Evolutionary conservation across 2,113 vertebrate species (phyloP).

Genomic region (Mobula birostris): DNA sequence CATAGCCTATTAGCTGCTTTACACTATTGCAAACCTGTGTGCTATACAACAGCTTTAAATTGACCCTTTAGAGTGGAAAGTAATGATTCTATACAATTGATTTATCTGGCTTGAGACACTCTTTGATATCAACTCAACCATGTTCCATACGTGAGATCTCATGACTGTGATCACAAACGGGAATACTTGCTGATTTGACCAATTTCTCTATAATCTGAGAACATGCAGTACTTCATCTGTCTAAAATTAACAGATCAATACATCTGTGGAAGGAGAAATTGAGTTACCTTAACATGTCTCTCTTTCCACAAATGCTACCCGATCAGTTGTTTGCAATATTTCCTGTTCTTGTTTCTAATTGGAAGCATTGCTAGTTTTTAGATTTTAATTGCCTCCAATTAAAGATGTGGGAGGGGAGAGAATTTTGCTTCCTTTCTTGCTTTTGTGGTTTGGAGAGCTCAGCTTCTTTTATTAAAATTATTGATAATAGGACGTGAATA

Average conservation of each 20-base stretch:
- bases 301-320: no score
- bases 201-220: neutral
- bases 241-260: neutral
- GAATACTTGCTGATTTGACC: neutral
- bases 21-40: no score
- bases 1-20: neutral
- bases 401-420: neutral
- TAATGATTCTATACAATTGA: neutral
- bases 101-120: neutral
- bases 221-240: neutral
- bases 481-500: no score
- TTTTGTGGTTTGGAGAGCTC: no score
- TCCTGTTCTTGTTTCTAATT: no score
- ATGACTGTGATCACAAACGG: neutral
- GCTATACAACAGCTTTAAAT: neutral
- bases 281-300: no score
- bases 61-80: neutral
- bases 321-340: no score
- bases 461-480: no score
- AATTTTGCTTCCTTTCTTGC: neutral
- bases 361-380: no score
- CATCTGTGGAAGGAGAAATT: no score
- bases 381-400: no score
- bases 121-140: neutral
- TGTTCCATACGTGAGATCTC: neutral